A percentile compares a stretch with the other conserved stretches of the same genome.
Conservation (phyloP, 2,888 invertebrate genomes). For the Willowsia nigromaculata region DNA sequence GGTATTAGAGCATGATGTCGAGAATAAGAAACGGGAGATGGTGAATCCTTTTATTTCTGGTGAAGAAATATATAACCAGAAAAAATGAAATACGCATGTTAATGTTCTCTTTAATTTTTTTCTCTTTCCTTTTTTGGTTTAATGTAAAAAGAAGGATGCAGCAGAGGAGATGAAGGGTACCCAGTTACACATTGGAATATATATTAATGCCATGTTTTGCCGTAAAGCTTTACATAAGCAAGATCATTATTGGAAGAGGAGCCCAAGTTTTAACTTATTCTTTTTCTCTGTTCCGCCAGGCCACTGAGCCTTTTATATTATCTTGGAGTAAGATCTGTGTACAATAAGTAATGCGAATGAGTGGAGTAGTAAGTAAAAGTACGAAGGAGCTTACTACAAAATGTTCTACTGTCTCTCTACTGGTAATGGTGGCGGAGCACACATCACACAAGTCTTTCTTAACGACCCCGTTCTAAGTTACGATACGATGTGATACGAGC, state of each 20-base stretch:
- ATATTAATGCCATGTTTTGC: background rate
- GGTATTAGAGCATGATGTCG: background rate
- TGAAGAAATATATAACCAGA: background rate
- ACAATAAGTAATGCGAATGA: background rate
- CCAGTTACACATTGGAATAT: background rate
- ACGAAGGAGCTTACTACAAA: background rate
- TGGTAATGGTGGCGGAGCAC: slow-evolving; percentile 22
- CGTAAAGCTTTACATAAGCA: background rate
- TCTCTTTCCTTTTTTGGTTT: background rate
- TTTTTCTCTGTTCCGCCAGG: background rate
- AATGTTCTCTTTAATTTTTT: background rate
- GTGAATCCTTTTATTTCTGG: background rate
- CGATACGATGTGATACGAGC: slow-evolving; percentile 53
- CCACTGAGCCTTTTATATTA: background rate
- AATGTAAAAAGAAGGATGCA: background rate
- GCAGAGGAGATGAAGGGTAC: background rate
- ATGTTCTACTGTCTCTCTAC: background rate
- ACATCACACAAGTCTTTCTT: slow-evolving; percentile 33
- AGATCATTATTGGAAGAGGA: background rate
- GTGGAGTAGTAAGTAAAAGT: background rate
- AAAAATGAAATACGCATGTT: slow-evolving; percentile 31
- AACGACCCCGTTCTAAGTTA: slow-evolving; percentile 44
- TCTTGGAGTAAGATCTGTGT: slow-evolving; percentile 6
- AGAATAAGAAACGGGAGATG: slow-evolving; percentile 4
- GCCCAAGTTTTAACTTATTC: background rate